Evolutionary conservation across 2,113 vertebrate genomes (phyloP).

Genomic region (Oxyura jamaicensis): DNA sequence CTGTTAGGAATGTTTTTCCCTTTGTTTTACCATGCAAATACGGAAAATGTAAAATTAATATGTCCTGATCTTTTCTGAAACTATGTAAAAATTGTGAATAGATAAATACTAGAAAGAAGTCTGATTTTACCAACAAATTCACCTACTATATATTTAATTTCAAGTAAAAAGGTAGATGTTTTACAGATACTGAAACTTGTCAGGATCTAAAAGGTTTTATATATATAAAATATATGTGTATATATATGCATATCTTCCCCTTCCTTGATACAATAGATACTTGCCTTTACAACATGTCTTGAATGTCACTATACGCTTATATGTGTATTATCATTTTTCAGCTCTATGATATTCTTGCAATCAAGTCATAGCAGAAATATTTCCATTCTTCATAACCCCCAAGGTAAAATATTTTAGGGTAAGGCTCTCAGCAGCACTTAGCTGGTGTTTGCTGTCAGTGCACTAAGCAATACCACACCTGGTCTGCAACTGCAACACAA

Average conservation of each 20-base stretch:
- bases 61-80: background rate
- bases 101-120: background rate
- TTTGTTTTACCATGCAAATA: background rate
- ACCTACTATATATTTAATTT: background rate
- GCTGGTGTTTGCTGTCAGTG: background rate
- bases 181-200: background rate
- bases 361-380: background rate
- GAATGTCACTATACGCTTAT: background rate
- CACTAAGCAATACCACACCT: background rate
- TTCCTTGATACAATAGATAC: background rate
- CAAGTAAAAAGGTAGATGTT: background rate
- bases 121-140: background rate
- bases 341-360: background rate
- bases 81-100: background rate
- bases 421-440: background rate
- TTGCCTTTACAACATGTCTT: background rate
- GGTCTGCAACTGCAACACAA: background rate
- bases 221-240: background rate
- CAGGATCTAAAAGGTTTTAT: background rate
- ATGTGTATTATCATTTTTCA: background rate
- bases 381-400: background rate
- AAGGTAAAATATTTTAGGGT: background rate
- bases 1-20: background rate
- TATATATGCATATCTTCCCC: background rate
- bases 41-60: background rate